These are phyloP conservation scores for Eulemur rubriventer DNA, from an alignment of 2,797 vertebrate genomes.

Conservation along the genomic window DNA sequence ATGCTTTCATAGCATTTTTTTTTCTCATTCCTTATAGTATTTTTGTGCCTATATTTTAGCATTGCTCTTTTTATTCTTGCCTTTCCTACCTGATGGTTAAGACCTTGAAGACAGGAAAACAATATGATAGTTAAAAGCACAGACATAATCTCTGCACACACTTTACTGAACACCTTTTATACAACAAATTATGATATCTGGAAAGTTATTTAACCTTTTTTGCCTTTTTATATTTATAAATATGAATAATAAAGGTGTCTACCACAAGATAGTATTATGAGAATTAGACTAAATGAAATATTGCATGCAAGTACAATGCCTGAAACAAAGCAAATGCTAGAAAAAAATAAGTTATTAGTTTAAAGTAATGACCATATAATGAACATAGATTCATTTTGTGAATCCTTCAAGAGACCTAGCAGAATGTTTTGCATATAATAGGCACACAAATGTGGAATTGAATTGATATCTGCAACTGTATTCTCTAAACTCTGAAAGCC, in stretches of 20 bases:
- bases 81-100: background rate
- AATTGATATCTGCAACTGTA: background rate
- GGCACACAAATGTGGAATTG: background rate
- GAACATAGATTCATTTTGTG: background rate
- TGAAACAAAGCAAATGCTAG: background rate
- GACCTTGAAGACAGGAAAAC: background rate
- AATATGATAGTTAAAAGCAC: background rate
- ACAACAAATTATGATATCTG: background rate
- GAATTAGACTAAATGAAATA: background rate
- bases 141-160: background rate
- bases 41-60: background rate
- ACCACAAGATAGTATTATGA: background rate
- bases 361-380: background rate
- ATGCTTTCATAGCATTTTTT: background rate
- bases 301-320: background rate
- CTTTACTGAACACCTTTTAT: background rate
- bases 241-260: background rate
- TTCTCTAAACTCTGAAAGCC: conserved; percentile 8
- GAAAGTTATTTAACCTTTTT: background rate
- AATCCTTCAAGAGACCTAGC: background rate
- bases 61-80: background rate
- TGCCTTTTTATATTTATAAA: background rate
- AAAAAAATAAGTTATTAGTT: background rate
- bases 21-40: background rate
- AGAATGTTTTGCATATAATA: background rate